Base-by-base conservation (phyloP, 2,113 vertebrate genomes). In the Panurus biarmicus region DNA sequence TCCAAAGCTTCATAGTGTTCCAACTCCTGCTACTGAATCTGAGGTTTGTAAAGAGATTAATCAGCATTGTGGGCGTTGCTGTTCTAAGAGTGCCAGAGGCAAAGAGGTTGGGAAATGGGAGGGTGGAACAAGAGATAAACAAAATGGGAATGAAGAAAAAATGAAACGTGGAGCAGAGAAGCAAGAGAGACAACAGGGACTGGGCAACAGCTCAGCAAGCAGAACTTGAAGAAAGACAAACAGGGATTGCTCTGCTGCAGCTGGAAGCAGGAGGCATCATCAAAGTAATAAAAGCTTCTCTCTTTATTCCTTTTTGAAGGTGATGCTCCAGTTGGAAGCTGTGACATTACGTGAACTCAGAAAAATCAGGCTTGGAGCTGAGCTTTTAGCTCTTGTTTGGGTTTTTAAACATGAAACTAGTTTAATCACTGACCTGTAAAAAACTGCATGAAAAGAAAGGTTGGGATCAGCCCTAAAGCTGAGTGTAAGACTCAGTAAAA, bases 1-100 rank as follows among this genome's bases (percentile, higher is more conserved):
- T 64, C 71, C 69, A 48, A 56, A 33, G 60, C 35, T 56, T 72
- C 29, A 28, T 9, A 26, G 33, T 54, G 42, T 67, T 96, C 89
- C 89, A 92, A 33, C 45, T 75, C 53, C 73, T 78, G 70, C 83
- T 93, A 80, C 35, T 86, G 48, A 83, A 92, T 64, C 60, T 67
- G 85, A 75, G 45, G 87, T 71, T 84, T 73, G 47, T 60, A 69
- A 86, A 70, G 69, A 86, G 72, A 79, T 94, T 87, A 93, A 95
- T 95, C 80, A 62, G 75, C 47, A 42, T 76, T 48, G 64, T 48
- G 79, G 64, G 79, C 21, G 53, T n/a, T 95, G 67, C 10, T 2
- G 60, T 56, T 96, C 80, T 60, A 51, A 74, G 51, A 66, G n/a
- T 38, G 65, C 76, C 90, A 92, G 62, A 86, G 89, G 90, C 86